Conservation (phyloP, 2,888 invertebrate genomes). For the Craniophora ligustri region DNA sequence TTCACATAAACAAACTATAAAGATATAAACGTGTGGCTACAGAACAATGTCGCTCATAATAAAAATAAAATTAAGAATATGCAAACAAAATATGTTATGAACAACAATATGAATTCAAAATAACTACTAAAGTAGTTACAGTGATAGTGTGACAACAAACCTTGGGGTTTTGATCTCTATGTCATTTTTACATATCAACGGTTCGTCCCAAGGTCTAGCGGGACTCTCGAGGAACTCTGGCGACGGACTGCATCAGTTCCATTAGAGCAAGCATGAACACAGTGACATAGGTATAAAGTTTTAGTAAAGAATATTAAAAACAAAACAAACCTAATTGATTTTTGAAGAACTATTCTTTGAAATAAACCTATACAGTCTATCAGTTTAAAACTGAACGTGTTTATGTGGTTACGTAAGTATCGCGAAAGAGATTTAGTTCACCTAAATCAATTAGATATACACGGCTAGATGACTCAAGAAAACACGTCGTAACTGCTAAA, state of each 20-base stretch:
- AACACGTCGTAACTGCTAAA: background rate
- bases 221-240: conserved; percentile 88
- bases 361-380: background rate
- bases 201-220: conserved; percentile 89
- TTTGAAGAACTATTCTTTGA: background rate
- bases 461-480: background rate
- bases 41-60: background rate
- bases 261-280: conserved; percentile 52
- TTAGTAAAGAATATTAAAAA: background rate
- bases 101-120: no score
- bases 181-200: conserved; percentile 76
- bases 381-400: background rate
- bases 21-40: no score
- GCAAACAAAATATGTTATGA: no score
- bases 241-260: conserved; percentile 76
- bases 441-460: background rate
- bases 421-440: background rate
- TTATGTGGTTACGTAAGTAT: background rate
- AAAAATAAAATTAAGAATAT: background rate
- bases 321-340: background rate
- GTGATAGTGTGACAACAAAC: conserved; percentile 65
- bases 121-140: background rate
- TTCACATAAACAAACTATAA: no score
- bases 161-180: conserved; percentile 68
- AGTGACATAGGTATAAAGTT: conserved; percentile 9